Base-by-base conservation (phyloP, 1,140 invertebrate species). In the Parapsyche elsis region DNA sequence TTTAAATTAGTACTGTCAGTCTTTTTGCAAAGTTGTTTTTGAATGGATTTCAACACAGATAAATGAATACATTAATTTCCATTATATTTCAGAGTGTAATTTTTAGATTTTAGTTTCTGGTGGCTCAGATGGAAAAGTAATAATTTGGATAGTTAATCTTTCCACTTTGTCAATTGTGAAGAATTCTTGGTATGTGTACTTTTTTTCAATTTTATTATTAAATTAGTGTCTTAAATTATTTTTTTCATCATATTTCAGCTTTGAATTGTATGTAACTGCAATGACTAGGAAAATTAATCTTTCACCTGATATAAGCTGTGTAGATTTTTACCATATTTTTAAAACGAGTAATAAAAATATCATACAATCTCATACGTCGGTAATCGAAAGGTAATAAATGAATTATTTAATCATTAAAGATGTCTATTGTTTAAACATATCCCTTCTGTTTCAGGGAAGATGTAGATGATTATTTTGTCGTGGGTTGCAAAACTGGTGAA, bases 401-500 rank as follows among this genome's bases (percentile, higher is more conserved):
- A 5, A 14, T 5, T 53, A 53, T 67, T 7, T 67, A 67, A 19
- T 67, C 5, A 75, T 26, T 30, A 24, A 59, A 75, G 45, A 57
- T 14, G n/a, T 26, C 5, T 21, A 57, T 57, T 75, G n/a, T 75
- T 75, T 75, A 19, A 71, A 38, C 21, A 4, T 5, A 67, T 30
- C 5, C 12, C 14, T 57, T 61, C 71, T n/a, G n/a, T n/a, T n/a
- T 49, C 38, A 82, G 81, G n/a, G 57, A 80, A 74, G 23, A 76
- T 21, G 0, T 24, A 0, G 74, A 78, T 57, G 82, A 81, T 49
- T 21, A 70, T 9, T 83, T 83, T 81, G 80, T 53, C 5, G 78
- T 81, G 0, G 82, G 82, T n/a, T 77, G 73, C 26, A 79, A 53
- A 49, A 83, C 81, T 30, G 82, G 82, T 38, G 78, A 83, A 59